phyloP scores from a whole-genome alignment of 2,888 invertebrate genomes.

The Euproctis similis region DNA sequence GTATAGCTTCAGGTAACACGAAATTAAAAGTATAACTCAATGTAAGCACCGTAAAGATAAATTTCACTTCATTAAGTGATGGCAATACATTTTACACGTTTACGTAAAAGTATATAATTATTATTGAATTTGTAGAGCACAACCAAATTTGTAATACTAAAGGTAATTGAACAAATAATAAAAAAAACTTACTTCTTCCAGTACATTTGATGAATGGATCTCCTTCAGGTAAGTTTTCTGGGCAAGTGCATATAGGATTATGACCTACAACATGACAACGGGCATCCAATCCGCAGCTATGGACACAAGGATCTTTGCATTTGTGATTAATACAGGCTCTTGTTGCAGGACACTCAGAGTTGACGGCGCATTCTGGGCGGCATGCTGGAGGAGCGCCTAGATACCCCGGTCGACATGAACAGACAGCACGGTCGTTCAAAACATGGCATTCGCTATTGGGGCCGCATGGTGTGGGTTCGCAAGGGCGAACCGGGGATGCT shows the following conservation, averaged over 20 bases:
- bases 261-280: slow-evolving; percentile 86
- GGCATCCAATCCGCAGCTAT: slow-evolving; percentile 85
- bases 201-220: slow-evolving; percentile 86
- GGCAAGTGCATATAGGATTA: slow-evolving; percentile 86
- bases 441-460: slow-evolving; percentile 84
- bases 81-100: no score
- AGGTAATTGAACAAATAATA: no score
- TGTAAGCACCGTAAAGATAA: no score
- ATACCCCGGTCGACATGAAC: slow-evolving; percentile 82
- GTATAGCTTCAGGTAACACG: no score
- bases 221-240: slow-evolving; percentile 79
- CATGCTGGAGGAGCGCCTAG: slow-evolving; percentile 84
- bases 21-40: no score
- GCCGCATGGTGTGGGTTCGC: slow-evolving; percentile 85
- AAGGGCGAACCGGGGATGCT: slow-evolving; percentile 73
- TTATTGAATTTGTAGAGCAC: no score
- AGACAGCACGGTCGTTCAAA: slow-evolving; percentile 81
- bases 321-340: slow-evolving; percentile 85
- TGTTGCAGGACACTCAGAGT: slow-evolving; percentile 83
- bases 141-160: no score
- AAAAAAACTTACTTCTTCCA: slow-evolving; percentile 63
- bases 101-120: no score
- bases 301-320: slow-evolving; percentile 85
- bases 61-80: no score
- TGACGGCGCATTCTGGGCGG: slow-evolving; percentile 85